Evolutionary conservation across 2,113 vertebrate genomes (phyloP), one percentile per base, ranked within the genome.

Genomic region (Gallinago jamesoni): DNA sequence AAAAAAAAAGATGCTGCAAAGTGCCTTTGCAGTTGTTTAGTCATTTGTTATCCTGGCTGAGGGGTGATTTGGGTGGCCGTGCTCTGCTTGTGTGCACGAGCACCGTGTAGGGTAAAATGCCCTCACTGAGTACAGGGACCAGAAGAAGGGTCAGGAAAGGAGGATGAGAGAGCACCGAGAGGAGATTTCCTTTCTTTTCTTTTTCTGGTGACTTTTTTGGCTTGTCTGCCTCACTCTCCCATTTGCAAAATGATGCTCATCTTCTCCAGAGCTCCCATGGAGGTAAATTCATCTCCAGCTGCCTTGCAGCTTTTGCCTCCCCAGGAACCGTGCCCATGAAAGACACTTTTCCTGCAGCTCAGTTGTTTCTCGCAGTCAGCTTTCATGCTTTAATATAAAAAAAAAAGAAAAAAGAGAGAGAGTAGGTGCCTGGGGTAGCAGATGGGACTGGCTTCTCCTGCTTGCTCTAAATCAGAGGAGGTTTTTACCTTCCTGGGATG

Each of bases 21-120:
- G 90, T 83, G 94, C 90, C 64, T 92, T 85, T 94, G 95, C 86
- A 50, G 94, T 92, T 76, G 92, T 94, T 94, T 50, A 90, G 94
- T 66, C 79, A 89, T 95, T 94, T 95, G 85, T 93, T 92, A 93
- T 89, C 83, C 88, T 7, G 63, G 90, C 75, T 27, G 56, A 94
- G 86, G 79, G 88, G 92, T 69, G 90, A 83, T 91, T 66, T 80
- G 86, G 21, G 28, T 8, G 27, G 50, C 67, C 0, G 0, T 18
- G 59, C 70, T 78, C 72, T 14, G 70, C 45, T 28, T 14, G 50
- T 7, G 30, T 9, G 35, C 56, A 31, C 13, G 1, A 52, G 87
- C 62, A 41, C 72, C 53, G 3, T 0, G 7, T 9, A 72, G 45
- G 72, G 75, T 52, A 83, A 85, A 64, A 85, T 2, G 12, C 37